Evolutionary conservation across 2,113 vertebrate genomes (phyloP).

Genomic region (Labeo rohita): DNA sequence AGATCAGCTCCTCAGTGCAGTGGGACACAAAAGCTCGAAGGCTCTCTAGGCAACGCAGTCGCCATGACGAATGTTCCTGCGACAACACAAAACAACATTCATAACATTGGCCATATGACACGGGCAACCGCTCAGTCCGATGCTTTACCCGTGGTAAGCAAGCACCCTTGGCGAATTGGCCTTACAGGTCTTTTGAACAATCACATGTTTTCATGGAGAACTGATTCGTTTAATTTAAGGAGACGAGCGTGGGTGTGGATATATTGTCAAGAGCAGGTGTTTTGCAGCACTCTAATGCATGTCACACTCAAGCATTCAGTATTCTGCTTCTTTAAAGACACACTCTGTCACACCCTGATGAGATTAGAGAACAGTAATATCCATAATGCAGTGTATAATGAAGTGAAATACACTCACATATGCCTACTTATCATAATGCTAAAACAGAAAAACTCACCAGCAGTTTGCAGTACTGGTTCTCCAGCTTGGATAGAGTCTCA

Average conservation of each 20-base stretch:
- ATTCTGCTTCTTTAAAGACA: conserved; percentile 17
- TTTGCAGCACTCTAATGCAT: neutral
- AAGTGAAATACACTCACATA: conserved; percentile 26
- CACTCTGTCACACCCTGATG: conserved; percentile 44
- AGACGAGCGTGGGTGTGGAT: conserved; percentile 10
- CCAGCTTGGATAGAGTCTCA: conserved; percentile 91
- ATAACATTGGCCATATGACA: neutral
- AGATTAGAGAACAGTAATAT: conserved; percentile 14
- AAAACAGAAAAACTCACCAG: conserved; percentile 79
- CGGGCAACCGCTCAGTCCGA: neutral
- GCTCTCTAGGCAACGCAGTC: conserved; percentile 90
- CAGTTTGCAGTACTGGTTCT: conserved; percentile 95
- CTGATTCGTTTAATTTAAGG: neutral
- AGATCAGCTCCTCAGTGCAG: conserved; percentile 94
- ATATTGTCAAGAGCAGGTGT: conserved; percentile 41
- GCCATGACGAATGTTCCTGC: conserved; percentile 94
- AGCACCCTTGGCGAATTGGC: neutral
- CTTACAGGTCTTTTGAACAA: neutral
- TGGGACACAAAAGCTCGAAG: conserved; percentile 88
- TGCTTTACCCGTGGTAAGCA: neutral
- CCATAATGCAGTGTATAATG: conserved; percentile 17
- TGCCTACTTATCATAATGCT: neutral
- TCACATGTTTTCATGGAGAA: neutral
- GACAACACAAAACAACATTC: conserved; percentile 55
- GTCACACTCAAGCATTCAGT: conserved; percentile 30